Evolutionary conservation across 1,140 invertebrate species (phyloP), one percentile per base, ranked within the genome.

Genomic region (Euura lappo): DNA sequence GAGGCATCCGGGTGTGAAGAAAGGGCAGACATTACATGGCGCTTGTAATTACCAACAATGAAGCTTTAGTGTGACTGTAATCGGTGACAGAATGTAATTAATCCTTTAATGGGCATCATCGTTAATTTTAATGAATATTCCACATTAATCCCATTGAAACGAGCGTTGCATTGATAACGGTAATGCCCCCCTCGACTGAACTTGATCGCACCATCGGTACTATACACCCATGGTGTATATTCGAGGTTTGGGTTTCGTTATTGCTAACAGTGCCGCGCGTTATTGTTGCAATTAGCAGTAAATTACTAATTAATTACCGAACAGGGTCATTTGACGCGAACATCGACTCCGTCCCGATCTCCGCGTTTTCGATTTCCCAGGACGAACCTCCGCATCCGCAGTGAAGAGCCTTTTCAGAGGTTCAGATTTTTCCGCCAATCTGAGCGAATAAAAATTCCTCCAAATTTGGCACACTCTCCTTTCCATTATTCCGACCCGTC

Each of bases 221-320:
- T 60, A 8, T 8, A 60, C 51, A 11, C 51, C 13, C 51, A 11
- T 28, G 28, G 28, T 28, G 28, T 28, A 28, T 51, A 1, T 11
- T 1, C 28, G 28, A 28, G 28, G 28, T 28, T 28, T 60, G 4
- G 51, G 51, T 60, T 60, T 60, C 51, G 44, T 68, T 68, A 68
- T 28, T 68, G 66, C 44, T 8, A 68, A 68, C 44, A 11, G 2
- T 71, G 73, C 72, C 78, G 64, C 42, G 45, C 10, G 65, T 72
- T 69, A 75, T 77, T 67, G 46, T 68, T 47, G 64, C 69, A 46
- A 72, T 79, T 77, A 74, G n/a, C 42, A 65, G 45, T 72, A 45
- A 77, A 77, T 77, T 75, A 13, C 10, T 5, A 11, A 60, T 60
- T 60, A 60, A 60, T 60, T 60, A 60, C 51, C 51, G 6, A 60